Conservation (phyloP, 1,140 invertebrate genomes). For the Bombus confusus region DNA sequence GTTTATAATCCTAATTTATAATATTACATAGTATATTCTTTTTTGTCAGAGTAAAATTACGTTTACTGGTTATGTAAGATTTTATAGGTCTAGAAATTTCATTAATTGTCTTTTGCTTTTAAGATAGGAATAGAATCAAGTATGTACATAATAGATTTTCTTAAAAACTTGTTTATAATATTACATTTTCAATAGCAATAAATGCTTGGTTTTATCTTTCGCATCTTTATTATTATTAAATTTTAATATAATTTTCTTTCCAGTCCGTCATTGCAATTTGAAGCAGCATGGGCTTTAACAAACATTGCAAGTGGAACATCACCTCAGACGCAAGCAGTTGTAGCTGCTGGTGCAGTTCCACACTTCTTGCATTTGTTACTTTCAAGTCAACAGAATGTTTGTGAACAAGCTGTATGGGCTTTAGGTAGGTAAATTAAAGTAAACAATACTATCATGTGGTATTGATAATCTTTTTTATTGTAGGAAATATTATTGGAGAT, state of each 20-base stretch:
- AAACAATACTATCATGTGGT: background rate
- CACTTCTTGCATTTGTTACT: conserved; percentile 95
- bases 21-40: background rate
- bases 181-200: background rate
- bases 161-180: background rate
- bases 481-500: conserved; percentile 95
- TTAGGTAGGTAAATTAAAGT: conserved; percentile 84
- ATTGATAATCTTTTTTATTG: conserved; percentile 40
- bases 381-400: conserved; percentile 98
- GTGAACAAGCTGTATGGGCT: conserved; percentile 99
- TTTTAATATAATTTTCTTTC: conserved; percentile 53
- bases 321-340: conserved; percentile 97
- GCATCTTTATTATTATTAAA: background rate
- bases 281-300: conserved; percentile 99
- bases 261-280: conserved; percentile 97
- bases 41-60: background rate
- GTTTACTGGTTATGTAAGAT: background rate
- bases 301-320: conserved; percentile 99
- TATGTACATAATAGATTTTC: background rate
- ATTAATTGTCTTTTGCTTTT: background rate
- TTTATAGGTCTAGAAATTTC: background rate
- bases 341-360: conserved; percentile 96
- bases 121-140: background rate
- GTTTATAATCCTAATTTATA: conserved; percentile 5
- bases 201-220: too few species aligned